Percentiles rank a stretch among this genome's conserved stretches.
These are phyloP conservation scores for Verasper variegatus DNA, from an alignment of 2,113 vertebrate species.

Conservation along the genomic window DNA sequence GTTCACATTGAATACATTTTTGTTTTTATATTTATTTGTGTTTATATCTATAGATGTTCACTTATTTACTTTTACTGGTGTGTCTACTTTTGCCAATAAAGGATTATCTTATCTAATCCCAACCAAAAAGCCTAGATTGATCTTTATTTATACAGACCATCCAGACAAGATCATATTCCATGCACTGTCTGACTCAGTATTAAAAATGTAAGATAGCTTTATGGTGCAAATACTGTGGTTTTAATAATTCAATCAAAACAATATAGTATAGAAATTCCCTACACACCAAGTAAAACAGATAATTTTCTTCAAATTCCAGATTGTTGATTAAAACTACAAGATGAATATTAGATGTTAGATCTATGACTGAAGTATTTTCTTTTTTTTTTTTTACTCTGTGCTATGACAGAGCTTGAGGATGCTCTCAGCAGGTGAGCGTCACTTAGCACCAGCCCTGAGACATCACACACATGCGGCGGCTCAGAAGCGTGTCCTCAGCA, in stretches of 20 bases:
- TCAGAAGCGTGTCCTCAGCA: constrained; percentile 58
- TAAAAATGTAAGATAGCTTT: too few relatives aligned
- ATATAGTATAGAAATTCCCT: too few relatives aligned
- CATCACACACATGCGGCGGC: constrained; percentile 65
- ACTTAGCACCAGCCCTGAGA: constrained; percentile 53
- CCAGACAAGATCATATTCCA: background rate
- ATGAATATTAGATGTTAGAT: too few relatives aligned
- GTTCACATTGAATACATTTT: background rate
- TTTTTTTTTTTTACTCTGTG: background rate
- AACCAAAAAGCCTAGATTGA: too few relatives aligned
- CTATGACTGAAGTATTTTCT: too few relatives aligned
- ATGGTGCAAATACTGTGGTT: background rate
- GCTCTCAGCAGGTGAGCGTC: constrained; percentile 33
- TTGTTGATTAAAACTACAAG: background rate
- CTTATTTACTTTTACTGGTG: background rate
- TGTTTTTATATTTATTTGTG: background rate
- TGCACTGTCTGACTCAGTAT: background rate
- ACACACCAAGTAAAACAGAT: background rate
- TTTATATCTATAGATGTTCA: background rate
- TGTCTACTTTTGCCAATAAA: background rate
- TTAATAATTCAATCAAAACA: background rate
- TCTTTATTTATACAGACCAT: background rate
- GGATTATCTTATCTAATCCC: too few relatives aligned
- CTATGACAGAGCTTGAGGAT: background rate
- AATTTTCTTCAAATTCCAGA: background rate